A percentile compares a stretch with the other conserved stretches of the same genome.
These are phyloP conservation scores for Andricus grossulariae DNA, from an alignment of 1,140 invertebrate genomes.

Conservation along the genomic window DNA sequence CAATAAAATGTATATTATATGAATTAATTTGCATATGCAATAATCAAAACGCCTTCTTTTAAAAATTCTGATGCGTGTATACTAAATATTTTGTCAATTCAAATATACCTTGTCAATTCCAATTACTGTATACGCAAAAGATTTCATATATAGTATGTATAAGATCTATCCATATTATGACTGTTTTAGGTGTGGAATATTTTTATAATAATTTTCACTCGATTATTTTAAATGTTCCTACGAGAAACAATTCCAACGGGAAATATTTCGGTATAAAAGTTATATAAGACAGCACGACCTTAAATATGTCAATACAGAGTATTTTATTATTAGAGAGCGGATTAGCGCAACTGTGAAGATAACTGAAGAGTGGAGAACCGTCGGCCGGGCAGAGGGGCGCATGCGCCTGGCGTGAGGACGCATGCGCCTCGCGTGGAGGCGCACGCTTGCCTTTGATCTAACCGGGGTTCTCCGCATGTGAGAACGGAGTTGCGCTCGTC, in stretches of 20 bases:
- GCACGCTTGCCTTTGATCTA: not conserved
- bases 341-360: not conserved
- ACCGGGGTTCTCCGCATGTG: not conserved
- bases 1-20: constrained; percentile 26
- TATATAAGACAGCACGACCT: not conserved
- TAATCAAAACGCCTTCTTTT: not conserved
- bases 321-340: not conserved
- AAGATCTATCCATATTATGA: not conserved
- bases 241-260: too few relatives aligned
- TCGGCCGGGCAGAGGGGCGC: too few relatives aligned
- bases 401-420: too few relatives aligned
- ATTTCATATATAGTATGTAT: constrained; percentile 18
- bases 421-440: too few relatives aligned
- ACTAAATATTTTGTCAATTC: constrained; percentile 1
- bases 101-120: constrained; percentile 12
- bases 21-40: constrained; percentile 29
- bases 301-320: constrained; percentile 1
- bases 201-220: not conserved
- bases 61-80: not conserved
- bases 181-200: not conserved
- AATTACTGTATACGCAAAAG: constrained; percentile 17
- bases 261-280: not conserved
- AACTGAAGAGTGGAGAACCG: too few relatives aligned
- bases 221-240: too few relatives aligned
- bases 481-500: too few relatives aligned